Evolutionary conservation across 2,888 invertebrate genomes (phyloP).

Genomic region (Cosmia trapezina): DNA sequence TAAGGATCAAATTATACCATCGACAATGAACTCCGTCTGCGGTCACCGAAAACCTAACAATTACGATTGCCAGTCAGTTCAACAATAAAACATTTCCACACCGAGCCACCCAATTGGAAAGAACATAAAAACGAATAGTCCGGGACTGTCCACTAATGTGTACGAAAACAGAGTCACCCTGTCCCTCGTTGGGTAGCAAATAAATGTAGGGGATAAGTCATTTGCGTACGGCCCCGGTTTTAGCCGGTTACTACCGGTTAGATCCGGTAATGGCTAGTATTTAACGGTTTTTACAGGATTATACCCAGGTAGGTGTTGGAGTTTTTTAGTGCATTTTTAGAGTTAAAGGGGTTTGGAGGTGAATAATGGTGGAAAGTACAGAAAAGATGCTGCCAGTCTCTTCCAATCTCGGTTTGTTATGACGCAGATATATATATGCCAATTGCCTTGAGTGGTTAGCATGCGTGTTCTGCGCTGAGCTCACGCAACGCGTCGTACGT

Average conservation of each 20-base stretch:
- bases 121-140: conserved; percentile 37
- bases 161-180: conserved; percentile 64
- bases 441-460: too few relatives aligned
- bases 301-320: conserved; percentile 43
- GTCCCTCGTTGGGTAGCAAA: conserved; percentile 62
- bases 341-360: background rate
- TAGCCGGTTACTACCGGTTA: conserved; percentile 59
- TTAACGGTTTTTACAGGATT: conserved; percentile 68
- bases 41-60: background rate
- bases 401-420: background rate
- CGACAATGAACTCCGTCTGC: background rate
- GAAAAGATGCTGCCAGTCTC: background rate
- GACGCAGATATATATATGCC: too few relatives aligned
- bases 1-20: conserved; percentile 5
- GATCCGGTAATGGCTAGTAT: conserved; percentile 66
- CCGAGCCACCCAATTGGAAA: conserved; percentile 14
- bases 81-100: conserved; percentile 23
- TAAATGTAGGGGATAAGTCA: conserved; percentile 73
- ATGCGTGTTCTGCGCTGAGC: too few relatives aligned
- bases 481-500: too few relatives aligned
- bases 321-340: conserved; percentile 29
- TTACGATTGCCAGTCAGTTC: conserved; percentile 3
- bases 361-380: background rate
- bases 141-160: conserved; percentile 43
- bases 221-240: conserved; percentile 64